These are phyloP conservation scores for Paragorgia papillata DNA, from an alignment of 92 coral and sea anemone genomes.

Conservation along the genomic window DNA sequence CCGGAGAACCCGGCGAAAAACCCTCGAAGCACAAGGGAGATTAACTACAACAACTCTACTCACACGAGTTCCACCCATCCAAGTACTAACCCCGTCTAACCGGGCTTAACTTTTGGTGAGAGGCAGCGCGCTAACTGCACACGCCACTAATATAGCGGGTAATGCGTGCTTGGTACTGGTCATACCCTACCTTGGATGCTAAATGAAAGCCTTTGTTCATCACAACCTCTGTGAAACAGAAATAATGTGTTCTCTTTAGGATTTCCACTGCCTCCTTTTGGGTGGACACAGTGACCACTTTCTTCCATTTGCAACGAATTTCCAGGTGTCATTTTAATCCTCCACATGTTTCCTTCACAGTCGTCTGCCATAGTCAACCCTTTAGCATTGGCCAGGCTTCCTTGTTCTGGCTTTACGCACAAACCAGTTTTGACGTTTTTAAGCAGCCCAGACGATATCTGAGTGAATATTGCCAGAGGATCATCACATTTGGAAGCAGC, in stretches of 20 bases:
- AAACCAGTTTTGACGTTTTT: conserved; percentile 31
- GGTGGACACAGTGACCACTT: conserved; percentile 9
- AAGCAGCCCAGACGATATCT: neutral
- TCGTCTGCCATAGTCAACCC: neutral
- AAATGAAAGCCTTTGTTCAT: neutral
- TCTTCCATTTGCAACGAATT: conserved; percentile 6
- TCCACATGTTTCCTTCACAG: neutral
- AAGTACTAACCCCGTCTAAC: too few species aligned
- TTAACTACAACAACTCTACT: too few species aligned
- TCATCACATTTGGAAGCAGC: neutral
- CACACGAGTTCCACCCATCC: too few species aligned
- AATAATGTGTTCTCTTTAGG: conserved; percentile 2
- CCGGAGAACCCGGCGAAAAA: too few species aligned
- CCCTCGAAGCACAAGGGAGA: too few species aligned
- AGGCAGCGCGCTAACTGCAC: too few species aligned
- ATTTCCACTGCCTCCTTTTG: neutral
- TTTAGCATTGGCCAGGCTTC: neutral
- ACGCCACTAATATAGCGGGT: too few species aligned
- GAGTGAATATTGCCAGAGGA: neutral
- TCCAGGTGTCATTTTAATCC: conserved; percentile 9
- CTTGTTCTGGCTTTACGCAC: conserved; percentile 19
- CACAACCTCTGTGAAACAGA: neutral
- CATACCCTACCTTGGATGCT: conserved; percentile 4
- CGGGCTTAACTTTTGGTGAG: too few species aligned
- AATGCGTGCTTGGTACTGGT: neutral